Evolutionary conservation across 1,140 invertebrate genomes (phyloP).

Genomic region (Tetramorium alpestre): DNA sequence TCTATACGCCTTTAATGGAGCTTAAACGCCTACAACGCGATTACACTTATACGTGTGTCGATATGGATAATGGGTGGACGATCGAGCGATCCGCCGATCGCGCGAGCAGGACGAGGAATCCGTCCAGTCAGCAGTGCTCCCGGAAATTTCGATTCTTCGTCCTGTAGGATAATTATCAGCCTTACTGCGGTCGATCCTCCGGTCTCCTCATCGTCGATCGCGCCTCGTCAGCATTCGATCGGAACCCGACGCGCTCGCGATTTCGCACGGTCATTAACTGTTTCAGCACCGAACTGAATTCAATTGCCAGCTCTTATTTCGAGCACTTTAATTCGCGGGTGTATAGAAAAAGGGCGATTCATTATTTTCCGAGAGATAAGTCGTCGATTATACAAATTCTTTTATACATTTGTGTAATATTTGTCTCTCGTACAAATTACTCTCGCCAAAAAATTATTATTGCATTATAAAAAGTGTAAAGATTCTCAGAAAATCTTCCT

Average conservation of each 20-base stretch:
- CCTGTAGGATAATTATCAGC: conserved; percentile 41
- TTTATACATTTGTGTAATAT: neutral
- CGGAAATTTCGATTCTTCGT: neutral
- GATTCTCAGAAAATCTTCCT: neutral
- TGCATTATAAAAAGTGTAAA: neutral
- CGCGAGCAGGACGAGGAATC: neutral
- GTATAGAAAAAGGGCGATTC: neutral
- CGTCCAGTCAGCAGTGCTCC: conserved; percentile 13
- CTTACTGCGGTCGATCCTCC: neutral
- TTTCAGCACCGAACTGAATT: conserved; percentile 22
- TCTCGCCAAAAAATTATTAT: neutral
- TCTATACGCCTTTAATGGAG: conserved; percentile 63
- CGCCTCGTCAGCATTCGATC: conserved; percentile 31
- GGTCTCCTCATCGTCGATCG: conserved; percentile 18
- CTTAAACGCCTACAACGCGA: conserved; percentile 67
- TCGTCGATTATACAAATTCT: neutral
- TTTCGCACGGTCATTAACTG: conserved; percentile 20
- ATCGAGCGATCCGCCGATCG: conserved; percentile 48
- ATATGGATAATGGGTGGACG: conserved; percentile 70
- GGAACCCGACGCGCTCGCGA: conserved; percentile 14
- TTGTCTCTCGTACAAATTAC: neutral
- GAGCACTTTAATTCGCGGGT: neutral
- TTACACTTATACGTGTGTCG: conserved; percentile 71
- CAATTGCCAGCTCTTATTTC: neutral
- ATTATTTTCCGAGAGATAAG: neutral